phyloP scores from a whole-genome alignment of 2,888 invertebrate genomes.

The Drepana falcataria region DNA sequence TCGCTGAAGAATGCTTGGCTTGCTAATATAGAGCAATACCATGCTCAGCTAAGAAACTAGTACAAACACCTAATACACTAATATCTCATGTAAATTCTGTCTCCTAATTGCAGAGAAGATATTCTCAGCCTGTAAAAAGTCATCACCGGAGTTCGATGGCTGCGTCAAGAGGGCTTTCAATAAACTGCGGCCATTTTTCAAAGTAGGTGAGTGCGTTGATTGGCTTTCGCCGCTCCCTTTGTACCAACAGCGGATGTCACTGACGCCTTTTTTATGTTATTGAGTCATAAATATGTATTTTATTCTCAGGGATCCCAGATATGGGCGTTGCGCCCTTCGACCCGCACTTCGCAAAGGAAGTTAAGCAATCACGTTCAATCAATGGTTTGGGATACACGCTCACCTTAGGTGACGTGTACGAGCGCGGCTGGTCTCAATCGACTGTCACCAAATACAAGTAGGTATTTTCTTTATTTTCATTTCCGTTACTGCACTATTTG shows the following conservation, averaged over 20 bases:
- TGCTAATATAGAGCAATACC: too few species aligned
- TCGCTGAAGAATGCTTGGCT: too few species aligned
- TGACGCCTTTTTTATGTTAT: too few species aligned
- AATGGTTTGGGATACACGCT: slow-evolving; percentile 83
- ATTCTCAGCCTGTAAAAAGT: slow-evolving; percentile 80
- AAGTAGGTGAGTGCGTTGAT: slow-evolving; percentile 74
- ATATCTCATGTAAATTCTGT: too few species aligned
- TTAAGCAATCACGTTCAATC: slow-evolving; percentile 81
- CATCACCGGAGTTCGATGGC: slow-evolving; percentile 81
- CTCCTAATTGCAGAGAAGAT: slow-evolving; percentile 55
- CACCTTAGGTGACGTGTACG: slow-evolving; percentile 84
- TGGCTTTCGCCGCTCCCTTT: neutral
- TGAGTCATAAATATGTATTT: neutral
- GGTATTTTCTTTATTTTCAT: slow-evolving; percentile 1
- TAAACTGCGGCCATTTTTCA: slow-evolving; percentile 83
- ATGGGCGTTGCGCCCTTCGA: slow-evolving; percentile 87
- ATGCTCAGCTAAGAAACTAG: too few species aligned
- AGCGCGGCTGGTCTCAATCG: slow-evolving; percentile 87
- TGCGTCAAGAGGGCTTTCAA: slow-evolving; percentile 87
- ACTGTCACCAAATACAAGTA: slow-evolving; percentile 87
- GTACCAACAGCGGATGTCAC: too few species aligned
- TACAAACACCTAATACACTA: too few species aligned
- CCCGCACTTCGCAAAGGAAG: slow-evolving; percentile 85
- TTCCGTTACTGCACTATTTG: too few species aligned
- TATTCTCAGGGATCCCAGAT: slow-evolving; percentile 81